Base-by-base conservation (phyloP, 92 coral and sea anemone species). In the Heliopora coerulea region DNA sequence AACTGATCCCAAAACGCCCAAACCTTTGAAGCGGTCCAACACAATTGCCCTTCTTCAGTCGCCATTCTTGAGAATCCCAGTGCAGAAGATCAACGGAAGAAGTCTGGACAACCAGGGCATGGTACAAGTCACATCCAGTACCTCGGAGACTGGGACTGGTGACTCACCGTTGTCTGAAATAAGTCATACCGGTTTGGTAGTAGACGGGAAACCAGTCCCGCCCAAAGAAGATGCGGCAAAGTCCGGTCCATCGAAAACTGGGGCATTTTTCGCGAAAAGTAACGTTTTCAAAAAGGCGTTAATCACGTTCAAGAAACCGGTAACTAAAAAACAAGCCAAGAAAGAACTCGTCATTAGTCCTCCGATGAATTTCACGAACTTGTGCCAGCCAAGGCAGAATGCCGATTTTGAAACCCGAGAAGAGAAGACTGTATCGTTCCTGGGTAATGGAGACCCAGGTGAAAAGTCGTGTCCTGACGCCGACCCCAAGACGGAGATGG, bases 261-360 rank as follows among this genome's bases (percentile, higher is more conserved):
- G 56, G 20, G 73, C 75, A 3, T 68, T 68, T 68, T 68, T 68
- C 44, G 48, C 46, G 23, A 62, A 62, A 39, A 62, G 68, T 62
- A 62, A 62, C 30, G 27, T 35, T 33, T 23, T 56, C 9, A 68
- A 50, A 33, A 68, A 68, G 28, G 75, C 75, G 23, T 50, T 65
- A 14, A 65, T 49, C 46, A 21, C 56, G 4, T 44, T 68, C 0
- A 68, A 48, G 37, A 68, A 23, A 32, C 59, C 75, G 12, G 75
- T 39, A 9, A 68, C 75, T 0, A 68, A 50, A 28, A 68, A 68
- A 28, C 12, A 37, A 32, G 44, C 60, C 20, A 68, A 68, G 60
- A 68, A 50, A 17, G 75, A 68, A 19, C 42, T 68, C 12, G 24
- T 54, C 21, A 49, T 68, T 27, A 32, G 75, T 49, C 59, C 75